Evolutionary conservation across 2,888 invertebrate species (phyloP), one percentile per base, ranked within the genome.

Genomic region (Rhagium mordax): DNA sequence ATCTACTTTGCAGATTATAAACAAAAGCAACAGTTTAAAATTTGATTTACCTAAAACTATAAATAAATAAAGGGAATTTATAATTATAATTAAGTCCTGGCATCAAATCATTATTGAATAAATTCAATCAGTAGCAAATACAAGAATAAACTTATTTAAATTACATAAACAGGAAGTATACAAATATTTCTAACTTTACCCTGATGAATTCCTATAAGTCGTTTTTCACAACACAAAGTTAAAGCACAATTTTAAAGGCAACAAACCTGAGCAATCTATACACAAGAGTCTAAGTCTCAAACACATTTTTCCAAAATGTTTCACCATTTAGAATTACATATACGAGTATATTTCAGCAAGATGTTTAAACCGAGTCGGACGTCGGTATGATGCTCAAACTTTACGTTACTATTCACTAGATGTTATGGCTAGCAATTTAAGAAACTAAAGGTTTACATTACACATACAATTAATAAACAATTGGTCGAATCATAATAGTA

Each of bases 261-360:
- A 86, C 86, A 82, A 87, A 90, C 90, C 90, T 89, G 89, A 88
- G 85, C 90, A 90, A 87, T 90, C 89, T 79, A 90, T 88, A 85
- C 90, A 90, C 82, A 90, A 88, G 76, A 90, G 85, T 82, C 88
- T 87, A 70, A 90, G 88, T 80, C 90, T 88, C 85, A 90, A 84
- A 84, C 89, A 88, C 89, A 88, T 88, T 80, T 83, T 85, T 71
- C 78, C 79, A 48, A 84, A 79, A 64, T 80, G 81, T 73, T 82
- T 84, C 81, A 85, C 85, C 84, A 85, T 85, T 80, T 82, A 82
- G 72, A 69, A 55, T 21, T 49, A 15, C 33, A 33, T n/a, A n/a
- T n/a, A n/a, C n/a, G n/a, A n/a, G n/a, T n/a, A n/a, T n/a, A n/a
- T n/a, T 21, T 33, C 53, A 27, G 29, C 51, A 8, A 13, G 24